Percentiles rank a stretch among this genome's conserved stretches.
Conservation (phyloP, 2,888 invertebrate species). For the Tuberolachnus salignus region DNA sequence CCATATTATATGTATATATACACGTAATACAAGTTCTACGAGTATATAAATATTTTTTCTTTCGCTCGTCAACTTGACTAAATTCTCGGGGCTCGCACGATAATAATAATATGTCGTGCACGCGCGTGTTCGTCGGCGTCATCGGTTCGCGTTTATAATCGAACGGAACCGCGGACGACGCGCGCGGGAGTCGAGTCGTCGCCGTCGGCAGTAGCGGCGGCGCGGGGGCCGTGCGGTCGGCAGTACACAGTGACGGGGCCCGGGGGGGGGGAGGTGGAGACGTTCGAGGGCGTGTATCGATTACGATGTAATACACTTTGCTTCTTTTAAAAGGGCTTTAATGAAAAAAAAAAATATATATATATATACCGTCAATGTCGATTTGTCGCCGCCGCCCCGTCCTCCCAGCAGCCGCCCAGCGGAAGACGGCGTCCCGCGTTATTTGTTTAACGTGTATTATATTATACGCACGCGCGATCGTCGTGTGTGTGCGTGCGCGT, state of each 20-base stretch:
- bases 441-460: too few relatives aligned
- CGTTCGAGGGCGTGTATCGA: conserved; percentile 46
- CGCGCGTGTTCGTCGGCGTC: neutral
- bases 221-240: conserved; percentile 4
- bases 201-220: neutral
- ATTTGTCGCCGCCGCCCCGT: conserved; percentile 17
- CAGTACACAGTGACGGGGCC: neutral
- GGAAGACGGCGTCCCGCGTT: too few relatives aligned
- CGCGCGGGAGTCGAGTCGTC: neutral
- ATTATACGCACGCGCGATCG: too few relatives aligned
- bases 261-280: neutral
- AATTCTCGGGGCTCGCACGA: neutral
- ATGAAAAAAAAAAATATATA: too few relatives aligned
- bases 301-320: conserved; percentile 57
- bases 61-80: too few relatives aligned
- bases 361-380: conserved; percentile 36
- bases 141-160: conserved; percentile 29
- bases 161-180: neutral
- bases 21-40: too few relatives aligned
- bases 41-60: too few relatives aligned
- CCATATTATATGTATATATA: too few relatives aligned
- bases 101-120: neutral
- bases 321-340: conserved; percentile 53
- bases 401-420: too few relatives aligned
- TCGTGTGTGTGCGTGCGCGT: too few relatives aligned